Evolutionary conservation across 2,113 vertebrate genomes (phyloP).

Genomic region (Halichoerus grypus): DNA sequence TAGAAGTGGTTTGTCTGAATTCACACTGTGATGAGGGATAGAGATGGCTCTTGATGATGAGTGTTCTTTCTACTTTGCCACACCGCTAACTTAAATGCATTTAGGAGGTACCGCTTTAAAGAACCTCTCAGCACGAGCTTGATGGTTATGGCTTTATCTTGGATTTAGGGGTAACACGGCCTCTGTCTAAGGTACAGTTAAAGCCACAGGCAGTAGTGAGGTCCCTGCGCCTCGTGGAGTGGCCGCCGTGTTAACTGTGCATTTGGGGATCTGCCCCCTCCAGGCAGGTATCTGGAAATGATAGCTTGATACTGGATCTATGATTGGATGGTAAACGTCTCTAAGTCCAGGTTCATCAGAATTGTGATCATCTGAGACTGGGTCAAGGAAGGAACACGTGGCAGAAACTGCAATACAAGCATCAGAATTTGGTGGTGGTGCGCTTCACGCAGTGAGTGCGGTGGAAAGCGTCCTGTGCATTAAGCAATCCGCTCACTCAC

Average conservation of each 20-base stretch:
- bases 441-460: neutral
- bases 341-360: neutral
- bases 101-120: neutral
- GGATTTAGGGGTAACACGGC: neutral
- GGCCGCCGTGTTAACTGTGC: neutral
- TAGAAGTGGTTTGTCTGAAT: slow-evolving; percentile 32
- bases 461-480: neutral
- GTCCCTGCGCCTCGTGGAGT: neutral
- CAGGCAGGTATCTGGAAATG: slow-evolving; percentile 31
- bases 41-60: neutral
- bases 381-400: slow-evolving; percentile 41
- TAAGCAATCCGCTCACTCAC: neutral
- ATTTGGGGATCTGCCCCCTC: neutral
- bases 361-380: neutral
- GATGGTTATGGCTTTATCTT: neutral
- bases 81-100: neutral
- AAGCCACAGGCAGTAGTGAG: neutral
- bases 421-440: neutral
- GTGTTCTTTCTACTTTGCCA: neutral
- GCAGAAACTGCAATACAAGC: neutral
- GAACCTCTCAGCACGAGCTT: neutral
- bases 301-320: neutral
- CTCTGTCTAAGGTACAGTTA: neutral
- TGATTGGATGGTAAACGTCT: neutral
- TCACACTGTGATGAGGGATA: neutral